These are phyloP conservation scores for Erpobdella octoculata DNA, from an alignment of 2,888 invertebrate genomes.

Conservation along the genomic window DNA sequence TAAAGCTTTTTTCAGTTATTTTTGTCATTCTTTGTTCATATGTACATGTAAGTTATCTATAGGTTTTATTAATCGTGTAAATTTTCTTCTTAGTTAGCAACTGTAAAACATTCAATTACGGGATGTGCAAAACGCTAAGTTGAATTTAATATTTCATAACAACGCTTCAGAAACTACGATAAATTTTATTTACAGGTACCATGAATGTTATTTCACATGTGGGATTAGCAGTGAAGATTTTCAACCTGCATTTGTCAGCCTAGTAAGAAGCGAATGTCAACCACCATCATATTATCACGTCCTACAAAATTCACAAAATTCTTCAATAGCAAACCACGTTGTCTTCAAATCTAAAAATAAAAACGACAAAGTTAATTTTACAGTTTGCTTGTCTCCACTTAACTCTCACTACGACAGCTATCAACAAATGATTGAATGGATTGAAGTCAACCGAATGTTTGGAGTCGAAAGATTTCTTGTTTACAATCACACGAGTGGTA, in stretches of 20 bases:
- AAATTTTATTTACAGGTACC: not conserved
- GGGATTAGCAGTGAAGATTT: not conserved
- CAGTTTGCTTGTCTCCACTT: constrained; percentile 35
- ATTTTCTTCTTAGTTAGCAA: no score
- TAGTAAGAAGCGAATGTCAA: not conserved
- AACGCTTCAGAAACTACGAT: no score
- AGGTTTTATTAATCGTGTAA: no score
- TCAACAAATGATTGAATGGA: constrained; percentile 30
- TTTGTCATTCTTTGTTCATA: no score
- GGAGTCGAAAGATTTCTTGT: constrained; percentile 35
- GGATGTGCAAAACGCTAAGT: no score
- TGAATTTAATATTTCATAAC: no score
- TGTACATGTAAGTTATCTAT: no score
- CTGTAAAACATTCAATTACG: no score
- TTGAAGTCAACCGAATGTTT: constrained; percentile 36
- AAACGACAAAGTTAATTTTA: constrained; percentile 25
- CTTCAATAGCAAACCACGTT: not conserved
- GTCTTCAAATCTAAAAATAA: not conserved
- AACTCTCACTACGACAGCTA: constrained; percentile 32
- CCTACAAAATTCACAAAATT: not conserved
- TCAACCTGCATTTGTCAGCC: not conserved
- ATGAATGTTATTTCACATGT: not conserved
- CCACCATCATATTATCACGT: not conserved
- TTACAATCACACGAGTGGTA: constrained; percentile 33
- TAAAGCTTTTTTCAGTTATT: no score